These are phyloP conservation scores for Megathymus violae DNA, from an alignment of 1,140 invertebrate genomes.

Conservation along the genomic window DNA sequence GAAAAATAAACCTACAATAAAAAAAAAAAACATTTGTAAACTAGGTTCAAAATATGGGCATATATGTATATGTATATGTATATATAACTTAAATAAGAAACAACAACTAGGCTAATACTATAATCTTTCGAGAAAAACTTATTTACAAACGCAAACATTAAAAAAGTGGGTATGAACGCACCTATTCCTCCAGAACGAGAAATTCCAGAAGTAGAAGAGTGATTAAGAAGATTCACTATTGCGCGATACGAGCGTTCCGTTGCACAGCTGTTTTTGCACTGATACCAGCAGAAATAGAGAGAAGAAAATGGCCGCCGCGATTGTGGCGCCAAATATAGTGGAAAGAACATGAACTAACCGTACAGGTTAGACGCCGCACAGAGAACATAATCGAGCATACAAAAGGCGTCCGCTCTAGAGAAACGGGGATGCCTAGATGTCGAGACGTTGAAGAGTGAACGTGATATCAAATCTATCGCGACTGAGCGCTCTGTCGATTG, in stretches of 20 bases:
- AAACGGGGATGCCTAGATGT: slow-evolving; percentile 21
- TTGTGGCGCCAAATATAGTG: slow-evolving; percentile 51
- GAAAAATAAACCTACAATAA: too few species aligned
- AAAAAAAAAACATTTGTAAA: too few species aligned
- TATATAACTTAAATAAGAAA: too few species aligned
- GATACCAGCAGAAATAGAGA: slow-evolving; percentile 71
- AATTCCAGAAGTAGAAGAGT: slow-evolving; percentile 69
- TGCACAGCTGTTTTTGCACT: slow-evolving; percentile 60
- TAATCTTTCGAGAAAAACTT: not conserved
- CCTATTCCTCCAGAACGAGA: slow-evolving; percentile 53
- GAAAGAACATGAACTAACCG: slow-evolving; percentile 51
- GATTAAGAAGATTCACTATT: slow-evolving; percentile 61
- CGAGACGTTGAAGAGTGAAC: slow-evolving; percentile 1
- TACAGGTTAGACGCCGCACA: slow-evolving; percentile 50
- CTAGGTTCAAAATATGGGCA: too few species aligned
- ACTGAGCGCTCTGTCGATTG: slow-evolving; percentile 5
- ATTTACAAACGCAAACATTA: slow-evolving; percentile 8
- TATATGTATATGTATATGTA: too few species aligned
- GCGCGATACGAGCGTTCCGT: slow-evolving; percentile 54
- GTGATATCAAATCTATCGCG: slow-evolving; percentile 26
- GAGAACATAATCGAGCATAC: slow-evolving; percentile 38
- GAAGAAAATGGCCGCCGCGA: slow-evolving; percentile 77
- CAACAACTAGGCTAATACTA: too few species aligned
- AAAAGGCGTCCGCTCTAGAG: slow-evolving; percentile 9
- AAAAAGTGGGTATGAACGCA: slow-evolving; percentile 48